Evolutionary conservation across 1,140 invertebrate species (phyloP).

Genomic region (Leptonema lineaticorne): DNA sequence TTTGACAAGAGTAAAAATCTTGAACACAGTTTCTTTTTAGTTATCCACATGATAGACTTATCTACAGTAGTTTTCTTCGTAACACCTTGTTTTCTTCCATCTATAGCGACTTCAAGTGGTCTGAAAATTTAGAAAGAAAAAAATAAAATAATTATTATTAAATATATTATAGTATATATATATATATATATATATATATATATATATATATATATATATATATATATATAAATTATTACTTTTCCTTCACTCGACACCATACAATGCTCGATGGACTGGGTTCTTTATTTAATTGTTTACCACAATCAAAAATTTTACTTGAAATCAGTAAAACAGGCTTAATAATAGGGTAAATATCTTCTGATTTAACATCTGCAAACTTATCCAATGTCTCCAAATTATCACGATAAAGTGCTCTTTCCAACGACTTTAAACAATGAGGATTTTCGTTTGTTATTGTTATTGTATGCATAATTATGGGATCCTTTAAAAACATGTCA

Average conservation of each 20-base stretch:
- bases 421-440: conserved; percentile 63
- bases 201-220: conserved; percentile 18
- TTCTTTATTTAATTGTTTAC: conserved; percentile 49
- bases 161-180: not conserved
- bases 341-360: conserved; percentile 41
- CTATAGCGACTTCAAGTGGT: conserved; percentile 70
- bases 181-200: conserved; percentile 18
- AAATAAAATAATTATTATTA: not conserved
- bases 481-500: conserved; percentile 64
- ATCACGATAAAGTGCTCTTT: conserved; percentile 62
- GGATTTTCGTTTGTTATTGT: conserved; percentile 70
- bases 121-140: conserved; percentile 51
- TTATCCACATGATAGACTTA: conserved; percentile 59
- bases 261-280: conserved; percentile 64
- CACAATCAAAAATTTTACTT: conserved; percentile 49
- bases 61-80: conserved; percentile 69
- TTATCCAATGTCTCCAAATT: conserved; percentile 38
- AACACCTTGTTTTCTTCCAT: conserved; percentile 77
- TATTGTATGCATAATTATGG: conserved; percentile 71
- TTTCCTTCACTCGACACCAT: conserved; percentile 58
- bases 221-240: conserved; percentile 43
- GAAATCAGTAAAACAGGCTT: conserved; percentile 47
- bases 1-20: conserved; percentile 57
- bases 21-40: conserved; percentile 64
- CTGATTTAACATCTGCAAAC: conserved; percentile 44